Conservation (phyloP, 2,113 vertebrate species). For the Catharus fuscescens region DNA sequence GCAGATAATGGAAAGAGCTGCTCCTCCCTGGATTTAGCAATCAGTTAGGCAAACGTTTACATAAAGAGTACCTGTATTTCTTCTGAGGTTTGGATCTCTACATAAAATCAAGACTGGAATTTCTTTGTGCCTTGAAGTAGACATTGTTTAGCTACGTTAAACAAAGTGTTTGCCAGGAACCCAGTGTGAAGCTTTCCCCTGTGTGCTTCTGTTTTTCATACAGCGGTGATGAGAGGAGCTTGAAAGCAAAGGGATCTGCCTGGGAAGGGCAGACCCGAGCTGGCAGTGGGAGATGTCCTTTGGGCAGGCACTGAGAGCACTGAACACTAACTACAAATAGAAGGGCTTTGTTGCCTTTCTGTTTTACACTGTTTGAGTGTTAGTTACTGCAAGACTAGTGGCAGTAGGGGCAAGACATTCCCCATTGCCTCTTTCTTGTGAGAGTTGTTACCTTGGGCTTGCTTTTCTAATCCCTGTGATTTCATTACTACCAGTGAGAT, state of each 20-base stretch:
- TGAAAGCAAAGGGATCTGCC: neutral
- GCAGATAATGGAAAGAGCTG: neutral
- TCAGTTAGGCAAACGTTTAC: neutral
- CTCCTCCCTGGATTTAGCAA: neutral
- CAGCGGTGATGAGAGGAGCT: neutral
- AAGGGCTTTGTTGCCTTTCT: neutral
- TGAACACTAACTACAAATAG: neutral
- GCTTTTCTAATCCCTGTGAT: neutral
- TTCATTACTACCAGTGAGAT: neutral
- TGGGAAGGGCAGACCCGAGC: neutral
- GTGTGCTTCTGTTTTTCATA: neutral
- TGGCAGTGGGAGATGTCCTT: neutral
- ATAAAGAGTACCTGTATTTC: neutral
- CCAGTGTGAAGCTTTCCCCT: neutral
- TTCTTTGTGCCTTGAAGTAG: neutral
- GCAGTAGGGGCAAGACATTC: neutral
- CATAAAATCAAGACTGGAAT: neutral
- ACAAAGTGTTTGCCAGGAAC: neutral
- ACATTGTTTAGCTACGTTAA: neutral
- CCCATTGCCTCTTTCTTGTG: neutral
- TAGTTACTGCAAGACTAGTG: neutral
- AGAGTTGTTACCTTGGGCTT: neutral
- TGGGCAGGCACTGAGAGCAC: neutral
- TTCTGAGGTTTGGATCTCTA: neutral
- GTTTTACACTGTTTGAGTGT: neutral